A percentile compares a stretch with the other conserved stretches of the same genome.
These are phyloP conservation scores for Buathra laborator DNA, from an alignment of 2,888 invertebrate genomes.

Conservation along the genomic window DNA sequence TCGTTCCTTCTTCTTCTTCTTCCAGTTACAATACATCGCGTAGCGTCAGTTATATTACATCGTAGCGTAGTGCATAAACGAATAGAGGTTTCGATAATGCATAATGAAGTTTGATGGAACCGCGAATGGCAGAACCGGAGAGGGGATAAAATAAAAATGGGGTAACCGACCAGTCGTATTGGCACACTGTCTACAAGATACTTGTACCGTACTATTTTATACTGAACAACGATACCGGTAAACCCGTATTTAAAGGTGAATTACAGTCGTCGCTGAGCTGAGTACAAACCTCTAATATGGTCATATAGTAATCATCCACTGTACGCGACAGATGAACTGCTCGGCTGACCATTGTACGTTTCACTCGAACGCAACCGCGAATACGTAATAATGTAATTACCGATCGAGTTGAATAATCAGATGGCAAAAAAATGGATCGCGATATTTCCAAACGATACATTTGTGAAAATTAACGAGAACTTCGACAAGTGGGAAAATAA, in stretches of 20 bases:
- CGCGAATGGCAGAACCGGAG: background rate
- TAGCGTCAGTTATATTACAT: background rate
- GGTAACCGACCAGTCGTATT: conserved; percentile 47
- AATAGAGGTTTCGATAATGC: conserved; percentile 54
- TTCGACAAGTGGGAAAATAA: background rate
- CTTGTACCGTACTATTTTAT: conserved; percentile 25
- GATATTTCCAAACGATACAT: conserved; percentile 3
- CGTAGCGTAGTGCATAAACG: background rate
- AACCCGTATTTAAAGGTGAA: conserved; percentile 59
- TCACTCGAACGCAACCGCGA: conserved; percentile 63
- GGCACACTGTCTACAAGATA: conserved; percentile 22
- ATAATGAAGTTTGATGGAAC: conserved; percentile 44
- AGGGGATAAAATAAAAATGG: conserved; percentile 21
- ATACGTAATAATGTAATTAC: conserved; percentile 55
- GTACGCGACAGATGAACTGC: conserved; percentile 59
- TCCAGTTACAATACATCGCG: conserved; percentile 21
- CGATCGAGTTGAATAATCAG: conserved; percentile 41
- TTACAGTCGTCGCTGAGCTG: conserved; percentile 46
- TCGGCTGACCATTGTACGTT: conserved; percentile 63
- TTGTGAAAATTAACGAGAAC: background rate
- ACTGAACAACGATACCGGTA: conserved; percentile 44
- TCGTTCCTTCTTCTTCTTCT: conserved; percentile 50
- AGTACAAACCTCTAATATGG: conserved; percentile 43
- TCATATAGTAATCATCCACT: conserved; percentile 25
- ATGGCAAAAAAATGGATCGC: conserved; percentile 20